Percentiles rank a stretch among this genome's conserved stretches.
Evolutionary conservation across 2,113 vertebrate species (phyloP).

Genomic region (Mesitornis unicolor): DNA sequence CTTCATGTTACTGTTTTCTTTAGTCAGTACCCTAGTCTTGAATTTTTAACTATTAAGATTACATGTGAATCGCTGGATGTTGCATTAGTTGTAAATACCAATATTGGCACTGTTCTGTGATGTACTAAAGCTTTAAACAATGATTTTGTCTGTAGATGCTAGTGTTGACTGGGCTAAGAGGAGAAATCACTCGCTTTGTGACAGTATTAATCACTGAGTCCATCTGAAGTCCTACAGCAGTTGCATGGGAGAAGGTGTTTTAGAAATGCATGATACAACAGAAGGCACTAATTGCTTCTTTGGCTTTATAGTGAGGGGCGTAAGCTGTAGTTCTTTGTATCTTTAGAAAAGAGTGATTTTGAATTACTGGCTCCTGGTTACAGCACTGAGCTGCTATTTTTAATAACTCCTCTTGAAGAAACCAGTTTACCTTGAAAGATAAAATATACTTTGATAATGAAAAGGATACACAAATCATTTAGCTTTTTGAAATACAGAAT

Average conservation of each 20-base stretch:
- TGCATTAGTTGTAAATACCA: conserved; percentile 54
- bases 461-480: conserved; percentile 12
- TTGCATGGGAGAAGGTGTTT: neutral
- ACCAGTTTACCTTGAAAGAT: conserved; percentile 12
- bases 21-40: conserved; percentile 34
- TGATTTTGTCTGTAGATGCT: conserved; percentile 26
- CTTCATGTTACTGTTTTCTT: conserved; percentile 56
- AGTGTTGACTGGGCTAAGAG: neutral
- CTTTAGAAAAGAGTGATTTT: neutral
- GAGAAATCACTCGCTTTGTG: neutral
- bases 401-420: neutral
- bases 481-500: conserved; percentile 8
- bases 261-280: neutral
- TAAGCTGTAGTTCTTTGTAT: neutral
- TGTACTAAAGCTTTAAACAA: conserved; percentile 35
- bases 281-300: neutral
- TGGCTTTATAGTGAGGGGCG: neutral
- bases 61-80: conserved; percentile 36
- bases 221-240: neutral
- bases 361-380: neutral
- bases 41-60: conserved; percentile 50
- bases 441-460: conserved; percentile 38
- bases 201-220: neutral
- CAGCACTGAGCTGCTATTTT: neutral
- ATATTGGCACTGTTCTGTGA: conserved; percentile 14